These are phyloP conservation scores for Cyprinus carpio DNA, from an alignment of 2,113 vertebrate species.

Conservation along the genomic window DNA sequence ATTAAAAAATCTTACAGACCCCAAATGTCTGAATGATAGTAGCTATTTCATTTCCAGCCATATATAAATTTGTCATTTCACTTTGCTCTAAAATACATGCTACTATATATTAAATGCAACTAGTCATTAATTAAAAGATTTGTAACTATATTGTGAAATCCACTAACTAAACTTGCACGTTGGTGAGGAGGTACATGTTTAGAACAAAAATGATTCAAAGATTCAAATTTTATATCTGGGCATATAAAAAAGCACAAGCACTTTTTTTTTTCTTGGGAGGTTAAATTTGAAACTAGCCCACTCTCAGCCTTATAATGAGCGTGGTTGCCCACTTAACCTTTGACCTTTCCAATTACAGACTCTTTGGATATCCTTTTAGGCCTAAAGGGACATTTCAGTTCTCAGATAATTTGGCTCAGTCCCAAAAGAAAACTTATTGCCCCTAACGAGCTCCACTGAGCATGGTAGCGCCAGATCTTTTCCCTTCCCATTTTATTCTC, in stretches of 20 bases:
- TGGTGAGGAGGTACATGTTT: not conserved
- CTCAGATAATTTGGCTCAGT: slow-evolving; percentile 13
- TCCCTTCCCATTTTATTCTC: slow-evolving; percentile 59
- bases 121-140: too few species aligned
- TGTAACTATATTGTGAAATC: too few species aligned
- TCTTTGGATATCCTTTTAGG: not conserved
- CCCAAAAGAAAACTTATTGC: slow-evolving; percentile 49
- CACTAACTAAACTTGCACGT: not conserved
- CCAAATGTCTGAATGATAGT: too few species aligned
- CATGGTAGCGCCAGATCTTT: slow-evolving; percentile 55
- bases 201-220: not conserved
- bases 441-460: slow-evolving; percentile 53
- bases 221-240: not conserved
- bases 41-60: too few species aligned
- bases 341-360: not conserved
- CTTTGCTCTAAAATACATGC: too few species aligned
- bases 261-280: not conserved
- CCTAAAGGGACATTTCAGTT: not conserved
- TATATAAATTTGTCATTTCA: too few species aligned
- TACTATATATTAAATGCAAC: too few species aligned
- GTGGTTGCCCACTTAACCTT: slow-evolving; percentile 16
- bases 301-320: not conserved
- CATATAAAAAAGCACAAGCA: too few species aligned
- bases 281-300: not conserved
- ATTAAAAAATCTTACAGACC: too few species aligned